A percentile compares a stretch with the other conserved stretches of the same genome.
Conservation (phyloP, 2,888 invertebrate species). For the Ophion ventricosus region DNA sequence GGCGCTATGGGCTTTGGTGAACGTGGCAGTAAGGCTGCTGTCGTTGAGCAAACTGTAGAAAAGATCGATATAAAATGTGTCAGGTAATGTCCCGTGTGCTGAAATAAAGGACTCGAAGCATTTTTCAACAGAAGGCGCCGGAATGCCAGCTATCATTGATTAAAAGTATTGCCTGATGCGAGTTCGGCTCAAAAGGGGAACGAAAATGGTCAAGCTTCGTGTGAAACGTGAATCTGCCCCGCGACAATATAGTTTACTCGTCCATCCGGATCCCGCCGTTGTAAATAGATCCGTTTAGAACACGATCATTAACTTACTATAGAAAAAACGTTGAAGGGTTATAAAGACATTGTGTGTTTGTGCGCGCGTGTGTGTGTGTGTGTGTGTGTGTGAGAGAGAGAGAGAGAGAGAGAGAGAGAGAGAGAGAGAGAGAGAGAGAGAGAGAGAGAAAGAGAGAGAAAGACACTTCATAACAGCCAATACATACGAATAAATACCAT, state of each 20-base stretch:
- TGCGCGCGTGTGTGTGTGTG: too few relatives aligned
- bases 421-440: neutral
- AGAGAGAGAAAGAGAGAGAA: neutral
- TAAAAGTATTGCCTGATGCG: neutral
- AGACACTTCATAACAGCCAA: slow-evolving; percentile 9
- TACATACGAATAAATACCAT: neutral
- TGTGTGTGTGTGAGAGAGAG: neutral
- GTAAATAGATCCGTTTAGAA: neutral
- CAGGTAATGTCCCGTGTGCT: neutral
- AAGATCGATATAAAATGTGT: neutral
- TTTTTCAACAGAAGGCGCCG: neutral
- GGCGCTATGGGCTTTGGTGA: neutral
- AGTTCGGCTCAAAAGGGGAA: neutral
- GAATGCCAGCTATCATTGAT: neutral
- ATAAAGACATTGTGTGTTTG: neutral
- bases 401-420: neutral
- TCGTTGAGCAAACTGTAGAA: neutral
- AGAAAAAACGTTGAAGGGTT: neutral
- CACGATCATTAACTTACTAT: neutral
- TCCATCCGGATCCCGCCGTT: neutral
- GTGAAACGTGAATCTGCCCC: neutral
- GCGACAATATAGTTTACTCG: neutral
- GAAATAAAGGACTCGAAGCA: neutral
- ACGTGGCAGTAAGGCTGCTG: neutral
- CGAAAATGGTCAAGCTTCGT: neutral